Evolutionary conservation across 23 tunicate species (phyloP).

Genomic region (Botrylloides violaceus): DNA sequence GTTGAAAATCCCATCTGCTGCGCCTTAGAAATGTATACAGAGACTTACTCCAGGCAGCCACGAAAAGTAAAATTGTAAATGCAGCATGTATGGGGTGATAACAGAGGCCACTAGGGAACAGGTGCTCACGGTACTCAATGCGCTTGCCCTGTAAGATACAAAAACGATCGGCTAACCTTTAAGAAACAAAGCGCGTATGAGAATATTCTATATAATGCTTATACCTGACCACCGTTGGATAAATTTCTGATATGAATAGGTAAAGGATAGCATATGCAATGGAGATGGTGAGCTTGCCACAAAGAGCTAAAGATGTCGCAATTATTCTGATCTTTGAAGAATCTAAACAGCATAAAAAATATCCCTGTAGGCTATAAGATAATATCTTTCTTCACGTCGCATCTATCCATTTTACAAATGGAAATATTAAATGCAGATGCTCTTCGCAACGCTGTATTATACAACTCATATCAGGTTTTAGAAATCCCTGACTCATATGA

Average conservation of each 20-base stretch:
- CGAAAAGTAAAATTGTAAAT: slow-evolving; percentile 56
- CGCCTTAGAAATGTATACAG: too few relatives aligned
- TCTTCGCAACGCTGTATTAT: too few relatives aligned
- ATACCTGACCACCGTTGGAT: slow-evolving; percentile 85
- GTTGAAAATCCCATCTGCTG: too few relatives aligned
- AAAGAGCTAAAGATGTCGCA: slow-evolving; percentile 37
- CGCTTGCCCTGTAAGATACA: slow-evolving; percentile 50
- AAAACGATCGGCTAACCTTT: neutral
- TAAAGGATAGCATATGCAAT: slow-evolving; percentile 64
- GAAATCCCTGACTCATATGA: too few relatives aligned
- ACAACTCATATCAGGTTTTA: too few relatives aligned
- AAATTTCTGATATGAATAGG: slow-evolving; percentile 73
- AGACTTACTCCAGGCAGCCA: slow-evolving; percentile 88
- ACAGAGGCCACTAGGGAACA: slow-evolving; percentile 56
- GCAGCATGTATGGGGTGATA: slow-evolving; percentile 73
- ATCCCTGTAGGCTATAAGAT: too few relatives aligned
- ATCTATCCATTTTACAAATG: too few relatives aligned
- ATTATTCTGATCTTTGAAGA: too few relatives aligned
- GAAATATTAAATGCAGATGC: too few relatives aligned
- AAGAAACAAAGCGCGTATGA: too few relatives aligned
- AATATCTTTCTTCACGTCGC: too few relatives aligned
- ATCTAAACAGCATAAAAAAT: too few relatives aligned
- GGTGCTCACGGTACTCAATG: slow-evolving; percentile 64
- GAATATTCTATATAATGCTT: neutral
- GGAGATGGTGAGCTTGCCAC: slow-evolving; percentile 73